These are phyloP conservation scores for Drosophila helvetica DNA, from an alignment of 2,888 invertebrate species.

Conservation along the genomic window DNA sequence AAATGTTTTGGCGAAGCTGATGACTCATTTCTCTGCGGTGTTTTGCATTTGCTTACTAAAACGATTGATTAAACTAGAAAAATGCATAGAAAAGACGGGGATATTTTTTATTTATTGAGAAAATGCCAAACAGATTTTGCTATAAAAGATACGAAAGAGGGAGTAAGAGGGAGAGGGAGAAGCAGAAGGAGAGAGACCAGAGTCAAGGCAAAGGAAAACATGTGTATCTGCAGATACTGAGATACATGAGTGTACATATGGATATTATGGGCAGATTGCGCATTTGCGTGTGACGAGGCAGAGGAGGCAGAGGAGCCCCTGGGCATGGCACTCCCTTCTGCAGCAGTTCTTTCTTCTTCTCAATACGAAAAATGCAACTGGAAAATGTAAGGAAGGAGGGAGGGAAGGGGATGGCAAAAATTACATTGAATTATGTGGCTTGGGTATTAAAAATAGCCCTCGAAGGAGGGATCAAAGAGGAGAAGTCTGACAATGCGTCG, in stretches of 20 bases:
- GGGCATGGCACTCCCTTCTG: conserved; percentile 13
- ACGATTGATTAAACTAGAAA: conserved; percentile 26
- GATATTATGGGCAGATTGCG: conserved; percentile 55
- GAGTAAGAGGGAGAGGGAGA: background rate
- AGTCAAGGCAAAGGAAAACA: conserved; percentile 30
- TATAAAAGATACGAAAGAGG: background rate
- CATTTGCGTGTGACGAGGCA: conserved; percentile 58
- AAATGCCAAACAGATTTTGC: conserved; percentile 26
- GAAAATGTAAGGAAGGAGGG: conserved; percentile 50
- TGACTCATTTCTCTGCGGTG: conserved; percentile 28
- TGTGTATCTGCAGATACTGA: conserved; percentile 23
- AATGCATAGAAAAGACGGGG: conserved; percentile 17
- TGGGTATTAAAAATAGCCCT: conserved; percentile 73
- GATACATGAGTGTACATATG: conserved; percentile 9
- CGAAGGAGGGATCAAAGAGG: conserved; percentile 10
- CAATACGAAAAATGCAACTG: conserved; percentile 61
- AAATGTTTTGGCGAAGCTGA: conserved; percentile 25
- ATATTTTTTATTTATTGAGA: conserved; percentile 25
- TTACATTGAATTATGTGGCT: conserved; percentile 78
- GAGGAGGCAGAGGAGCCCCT: conserved; percentile 18
- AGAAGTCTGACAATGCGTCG: conserved; percentile 49
- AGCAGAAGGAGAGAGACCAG: conserved; percentile 4
- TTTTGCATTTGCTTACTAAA: conserved; percentile 12
- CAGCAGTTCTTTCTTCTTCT: conserved; percentile 1
- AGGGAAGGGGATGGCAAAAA: conserved; percentile 60